Evolutionary conservation across 2,888 invertebrate species (phyloP).

Genomic region (Coenonympha arcania): DNA sequence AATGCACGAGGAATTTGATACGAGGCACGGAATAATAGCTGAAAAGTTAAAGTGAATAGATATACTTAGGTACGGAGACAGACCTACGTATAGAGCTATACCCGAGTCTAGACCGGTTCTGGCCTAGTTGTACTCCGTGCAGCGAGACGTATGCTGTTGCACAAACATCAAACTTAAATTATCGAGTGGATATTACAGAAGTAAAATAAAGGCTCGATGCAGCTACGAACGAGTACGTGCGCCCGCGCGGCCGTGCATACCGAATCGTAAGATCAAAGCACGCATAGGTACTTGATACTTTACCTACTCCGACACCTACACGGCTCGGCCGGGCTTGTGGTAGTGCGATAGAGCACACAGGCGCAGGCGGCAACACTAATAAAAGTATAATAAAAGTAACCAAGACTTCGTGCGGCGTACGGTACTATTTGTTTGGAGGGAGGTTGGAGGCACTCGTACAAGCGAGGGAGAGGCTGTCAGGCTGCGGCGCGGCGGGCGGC

Average conservation of each 20-base stretch:
- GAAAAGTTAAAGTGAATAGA: slow-evolving; percentile 21
- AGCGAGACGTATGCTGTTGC: slow-evolving; percentile 61
- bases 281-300: slow-evolving; percentile 62
- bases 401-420: slow-evolving; percentile 69
- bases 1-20: slow-evolving; percentile 16
- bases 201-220: slow-evolving; percentile 64
- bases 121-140: slow-evolving; percentile 37
- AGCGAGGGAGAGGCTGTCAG: slow-evolving; percentile 70
- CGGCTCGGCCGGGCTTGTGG: slow-evolving; percentile 42
- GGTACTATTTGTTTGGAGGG: slow-evolving; percentile 74
- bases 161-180: slow-evolving; percentile 69
- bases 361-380: slow-evolving; percentile 52
- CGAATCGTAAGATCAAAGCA: slow-evolving; percentile 75
- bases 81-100: too few species aligned
- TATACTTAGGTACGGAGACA: not conserved
- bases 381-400: slow-evolving; percentile 69
- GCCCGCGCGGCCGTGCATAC: slow-evolving; percentile 70
- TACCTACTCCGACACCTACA: slow-evolving; percentile 68
- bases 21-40: slow-evolving; percentile 11
- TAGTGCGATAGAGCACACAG: slow-evolving; percentile 52
- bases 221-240: too few species aligned
- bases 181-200: slow-evolving; percentile 69
- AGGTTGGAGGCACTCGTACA: slow-evolving; percentile 71
- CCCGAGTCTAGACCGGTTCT: slow-evolving; percentile 28
- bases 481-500: slow-evolving; percentile 60